Evolutionary conservation across 2,113 vertebrate species (phyloP), one percentile per base, ranked within the genome.

Genomic region (Raja brachyura): DNA sequence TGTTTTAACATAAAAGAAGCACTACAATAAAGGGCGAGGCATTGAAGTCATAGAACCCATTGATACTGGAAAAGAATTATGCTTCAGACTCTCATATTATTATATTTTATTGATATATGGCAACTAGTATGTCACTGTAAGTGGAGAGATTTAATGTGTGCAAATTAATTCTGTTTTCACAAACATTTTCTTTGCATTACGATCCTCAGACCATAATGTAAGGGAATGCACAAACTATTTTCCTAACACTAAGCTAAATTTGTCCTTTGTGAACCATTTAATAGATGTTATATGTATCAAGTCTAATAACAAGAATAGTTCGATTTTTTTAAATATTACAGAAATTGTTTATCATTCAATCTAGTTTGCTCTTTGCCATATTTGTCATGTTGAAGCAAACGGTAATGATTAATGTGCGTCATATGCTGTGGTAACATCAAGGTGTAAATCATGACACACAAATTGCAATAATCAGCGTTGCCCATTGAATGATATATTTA

Each of bases 401-500:
- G 33, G 20, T 25, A 20, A 5, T 63, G 86, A 39, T 90, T 70
- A 90, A 90, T 14, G 3, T 33, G 31, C 33, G 31, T 90, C 16
- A 7, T 11, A 70, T 39, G 66, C 86, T 39, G 14, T 63, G 63
- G 86, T 33, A 70, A 7, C 66, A 61, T 39, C 68, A 0, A 39
- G 66, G 68, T 0, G 31, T 39, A 39, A 68, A 68, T 68, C 16
- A 90, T 22, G 63, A 68, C 31, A 70, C 3, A 8, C 66, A 39
- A 61, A 68, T 90, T 0, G 61, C 16, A 90, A 66, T 68, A 90
- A 70, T 90, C 61, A 85, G 81, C 25, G 9, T n/a, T 56, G 20
- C 48, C 79, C 48, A 54, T 83, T 59, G 81, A 85, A 85, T 61
- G 54, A 85, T 85, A 28, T 85, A 85, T 85, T 85, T 61, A 61